phyloP scores from a whole-genome alignment of 2,888 invertebrate species.

The Eledona agricola region DNA sequence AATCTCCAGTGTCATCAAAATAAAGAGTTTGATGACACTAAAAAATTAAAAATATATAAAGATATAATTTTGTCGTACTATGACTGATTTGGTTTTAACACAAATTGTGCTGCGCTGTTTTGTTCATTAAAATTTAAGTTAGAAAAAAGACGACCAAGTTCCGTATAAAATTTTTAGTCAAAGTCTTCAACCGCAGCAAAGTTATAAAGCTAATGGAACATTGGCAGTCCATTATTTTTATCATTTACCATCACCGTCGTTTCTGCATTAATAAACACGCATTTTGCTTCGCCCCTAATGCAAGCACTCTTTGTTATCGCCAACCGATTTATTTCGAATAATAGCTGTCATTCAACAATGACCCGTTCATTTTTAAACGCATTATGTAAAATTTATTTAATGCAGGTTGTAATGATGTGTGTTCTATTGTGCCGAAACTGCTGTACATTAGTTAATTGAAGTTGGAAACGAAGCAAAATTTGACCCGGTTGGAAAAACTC shows the following conservation, averaged over 20 bases:
- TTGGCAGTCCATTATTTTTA: slow-evolving; percentile 4
- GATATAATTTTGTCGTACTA: too few species aligned
- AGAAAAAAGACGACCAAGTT: too few species aligned
- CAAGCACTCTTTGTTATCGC: slow-evolving; percentile 12
- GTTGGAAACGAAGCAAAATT: slow-evolving; percentile 2
- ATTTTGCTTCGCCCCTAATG: slow-evolving; percentile 20
- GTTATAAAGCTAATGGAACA: slow-evolving; percentile 19
- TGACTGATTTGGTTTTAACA: too few species aligned
- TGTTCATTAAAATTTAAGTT: too few species aligned
- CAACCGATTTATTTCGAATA: slow-evolving; percentile 13
- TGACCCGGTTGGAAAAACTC: neutral
- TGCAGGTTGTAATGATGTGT: slow-evolving; percentile 6
- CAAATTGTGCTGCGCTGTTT: too few species aligned
- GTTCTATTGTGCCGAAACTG: slow-evolving; percentile 5
- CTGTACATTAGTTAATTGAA: slow-evolving; percentile 12
- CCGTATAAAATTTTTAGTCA: slow-evolving; percentile 9
- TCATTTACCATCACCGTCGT: slow-evolving; percentile 7
- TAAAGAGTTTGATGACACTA: too few species aligned
- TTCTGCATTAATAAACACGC: slow-evolving; percentile 19
- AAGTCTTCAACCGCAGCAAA: slow-evolving; percentile 1
- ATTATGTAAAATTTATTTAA: slow-evolving; percentile 6
- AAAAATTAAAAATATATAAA: too few species aligned
- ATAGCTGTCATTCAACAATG: slow-evolving; percentile 18
- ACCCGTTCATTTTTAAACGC: slow-evolving; percentile 10
- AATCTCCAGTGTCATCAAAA: too few species aligned